A percentile compares a stretch with the other conserved stretches of the same genome.
Conservation (phyloP, 37 sponge, comb jelly and placozoan genomes). For the Chondrosia reniformis region DNA sequence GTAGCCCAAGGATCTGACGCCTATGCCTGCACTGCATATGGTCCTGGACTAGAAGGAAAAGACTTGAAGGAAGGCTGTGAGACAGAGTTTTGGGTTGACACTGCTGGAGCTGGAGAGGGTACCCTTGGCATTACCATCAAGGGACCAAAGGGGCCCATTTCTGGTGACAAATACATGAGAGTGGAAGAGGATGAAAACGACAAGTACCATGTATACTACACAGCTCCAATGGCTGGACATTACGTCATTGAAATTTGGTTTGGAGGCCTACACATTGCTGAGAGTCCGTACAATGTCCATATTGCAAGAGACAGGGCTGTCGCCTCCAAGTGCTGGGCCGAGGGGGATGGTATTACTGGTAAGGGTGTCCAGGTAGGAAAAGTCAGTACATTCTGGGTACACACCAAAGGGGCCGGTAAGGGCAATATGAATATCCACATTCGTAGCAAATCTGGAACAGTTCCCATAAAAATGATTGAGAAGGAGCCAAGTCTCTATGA, state of each 20-base stretch:
- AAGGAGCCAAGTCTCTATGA: constrained; percentile 52
- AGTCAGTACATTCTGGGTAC: constrained; percentile 73
- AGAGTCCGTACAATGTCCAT: constrained; percentile 88
- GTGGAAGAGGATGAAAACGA: constrained; percentile 48
- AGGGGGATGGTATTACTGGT: constrained; percentile 86
- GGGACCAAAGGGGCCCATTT: constrained; percentile 78
- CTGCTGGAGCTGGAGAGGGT: constrained; percentile 89
- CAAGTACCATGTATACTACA: constrained; percentile 68
- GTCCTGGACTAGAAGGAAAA: constrained; percentile 76
- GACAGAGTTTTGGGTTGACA: constrained; percentile 86
- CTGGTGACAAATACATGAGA: constrained; percentile 16
- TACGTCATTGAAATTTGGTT: constrained; percentile 66
- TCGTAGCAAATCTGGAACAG: constrained; percentile 64
- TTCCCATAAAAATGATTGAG: constrained; percentile 19
- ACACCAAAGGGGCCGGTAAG: constrained; percentile 83
- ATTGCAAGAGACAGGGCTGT: constrained; percentile 57
- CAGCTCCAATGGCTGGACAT: constrained; percentile 49
- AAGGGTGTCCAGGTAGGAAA: constrained; percentile 61
- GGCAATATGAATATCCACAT: constrained; percentile 80
- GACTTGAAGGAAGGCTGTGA: constrained; percentile 57
- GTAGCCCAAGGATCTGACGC: constrained; percentile 37
- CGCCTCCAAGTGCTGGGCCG: constrained; percentile 83
- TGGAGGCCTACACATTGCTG: constrained; percentile 61
- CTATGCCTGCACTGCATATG: constrained; percentile 60
- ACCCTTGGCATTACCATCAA: constrained; percentile 61